phyloP scores from a whole-genome alignment of 2,113 vertebrate species.

The Puntigrus tetrazona region DNA sequence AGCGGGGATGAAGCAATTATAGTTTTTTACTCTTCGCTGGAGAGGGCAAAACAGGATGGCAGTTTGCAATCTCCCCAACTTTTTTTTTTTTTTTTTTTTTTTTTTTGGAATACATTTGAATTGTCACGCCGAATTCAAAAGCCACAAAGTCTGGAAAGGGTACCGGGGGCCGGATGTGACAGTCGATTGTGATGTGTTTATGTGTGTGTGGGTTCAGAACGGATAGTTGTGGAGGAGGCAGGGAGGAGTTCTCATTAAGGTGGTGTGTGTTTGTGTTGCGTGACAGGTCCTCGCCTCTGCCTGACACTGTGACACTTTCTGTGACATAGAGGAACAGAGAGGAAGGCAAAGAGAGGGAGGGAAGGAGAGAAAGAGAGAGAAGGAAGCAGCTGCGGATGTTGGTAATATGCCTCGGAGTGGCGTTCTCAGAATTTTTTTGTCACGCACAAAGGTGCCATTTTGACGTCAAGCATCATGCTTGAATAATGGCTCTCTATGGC shows the following conservation, averaged over 20 bases:
- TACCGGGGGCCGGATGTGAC: conserved; percentile 56
- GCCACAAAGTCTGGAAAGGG: conserved; percentile 55
- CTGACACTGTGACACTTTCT: conserved; percentile 58
- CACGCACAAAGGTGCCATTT: conserved; percentile 43
- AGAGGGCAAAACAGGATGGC: conserved; percentile 27
- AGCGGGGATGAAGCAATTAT: conserved; percentile 39
- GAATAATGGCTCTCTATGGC: conserved; percentile 1
- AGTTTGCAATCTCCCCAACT: conserved; percentile 24
- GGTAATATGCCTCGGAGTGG: conserved; percentile 32
- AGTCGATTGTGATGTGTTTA: conserved; percentile 57
- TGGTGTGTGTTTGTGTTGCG: conserved; percentile 42
- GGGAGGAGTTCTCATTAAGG: conserved; percentile 53
- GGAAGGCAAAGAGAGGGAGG: background rate
- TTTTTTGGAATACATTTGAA: conserved; percentile 68
- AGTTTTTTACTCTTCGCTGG: conserved; percentile 36
- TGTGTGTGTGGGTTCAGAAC: conserved; percentile 42
- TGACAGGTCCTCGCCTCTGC: conserved; percentile 54
- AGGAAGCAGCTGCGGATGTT: conserved; percentile 17
- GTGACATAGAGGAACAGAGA: conserved; percentile 35
- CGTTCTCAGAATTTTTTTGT: conserved; percentile 43
- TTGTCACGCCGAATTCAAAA: conserved; percentile 64
- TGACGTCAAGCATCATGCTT: conserved; percentile 47
- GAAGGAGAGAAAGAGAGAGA: conserved; percentile 27
- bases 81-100: too few relatives aligned
- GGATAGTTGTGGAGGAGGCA: conserved; percentile 33